phyloP scores from a whole-genome alignment of 1,140 invertebrate genomes.

The Nixonia krombeini region DNA sequence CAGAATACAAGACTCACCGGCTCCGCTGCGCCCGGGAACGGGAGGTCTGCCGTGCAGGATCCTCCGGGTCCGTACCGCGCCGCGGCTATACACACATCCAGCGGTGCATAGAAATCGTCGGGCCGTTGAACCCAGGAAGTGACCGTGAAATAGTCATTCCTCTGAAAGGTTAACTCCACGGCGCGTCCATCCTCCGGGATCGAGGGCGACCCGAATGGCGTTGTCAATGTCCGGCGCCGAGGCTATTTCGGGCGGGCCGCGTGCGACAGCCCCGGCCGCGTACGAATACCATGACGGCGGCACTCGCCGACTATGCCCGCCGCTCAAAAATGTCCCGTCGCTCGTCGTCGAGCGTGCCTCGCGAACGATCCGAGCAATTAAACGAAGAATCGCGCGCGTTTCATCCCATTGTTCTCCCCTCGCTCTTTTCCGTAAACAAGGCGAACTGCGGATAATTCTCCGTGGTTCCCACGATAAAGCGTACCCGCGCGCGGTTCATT shows the following conservation, averaged over 20 bases:
- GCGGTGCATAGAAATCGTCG: constrained; percentile 61
- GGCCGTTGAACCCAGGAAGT: constrained; percentile 69
- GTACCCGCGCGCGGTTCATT: constrained; percentile 52
- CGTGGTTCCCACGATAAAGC: constrained; percentile 57
- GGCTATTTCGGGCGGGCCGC: no score
- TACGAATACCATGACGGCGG: no score
- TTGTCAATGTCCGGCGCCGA: no score
- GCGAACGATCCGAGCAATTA: no score
- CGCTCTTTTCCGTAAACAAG: constrained; percentile 27
- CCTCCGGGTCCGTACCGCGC: constrained; percentile 28
- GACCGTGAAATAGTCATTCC: constrained; percentile 68
- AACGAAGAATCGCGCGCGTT: not conserved
- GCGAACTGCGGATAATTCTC: constrained; percentile 18
- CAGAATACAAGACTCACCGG: constrained; percentile 49
- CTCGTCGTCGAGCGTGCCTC: no score
- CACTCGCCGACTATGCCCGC: no score
- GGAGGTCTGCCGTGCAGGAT: constrained; percentile 35
- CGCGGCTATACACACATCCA: constrained; percentile 22
- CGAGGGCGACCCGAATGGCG: constrained; percentile 20
- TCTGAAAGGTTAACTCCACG: constrained; percentile 64
- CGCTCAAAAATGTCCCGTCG: no score
- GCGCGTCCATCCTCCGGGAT: constrained; percentile 43
- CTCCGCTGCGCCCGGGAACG: constrained; percentile 7
- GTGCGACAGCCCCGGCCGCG: no score
- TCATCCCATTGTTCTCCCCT: no score